phyloP scores from a whole-genome alignment of 1,140 invertebrate species.

The Drosophila malerkotliana region DNA sequence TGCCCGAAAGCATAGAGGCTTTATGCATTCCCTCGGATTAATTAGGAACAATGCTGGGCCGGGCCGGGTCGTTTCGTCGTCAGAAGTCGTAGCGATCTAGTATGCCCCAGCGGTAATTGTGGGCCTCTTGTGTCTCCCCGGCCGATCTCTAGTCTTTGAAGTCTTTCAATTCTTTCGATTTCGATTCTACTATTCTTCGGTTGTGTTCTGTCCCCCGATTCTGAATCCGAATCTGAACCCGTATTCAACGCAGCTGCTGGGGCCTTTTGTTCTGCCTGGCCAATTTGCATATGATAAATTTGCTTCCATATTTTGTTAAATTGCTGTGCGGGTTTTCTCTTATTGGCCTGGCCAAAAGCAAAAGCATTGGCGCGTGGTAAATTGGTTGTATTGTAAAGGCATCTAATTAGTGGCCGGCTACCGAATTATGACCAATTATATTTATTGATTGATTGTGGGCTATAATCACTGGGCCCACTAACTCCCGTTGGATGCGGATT shows the following conservation, averaged over 20 bases:
- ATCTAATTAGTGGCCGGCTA: conserved; percentile 74
- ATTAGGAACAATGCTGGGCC: conserved; percentile 45
- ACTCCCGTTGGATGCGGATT: conserved; percentile 40
- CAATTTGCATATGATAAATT: conserved; percentile 82
- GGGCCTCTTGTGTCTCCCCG: conserved; percentile 33
- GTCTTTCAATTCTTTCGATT: conserved; percentile 30
- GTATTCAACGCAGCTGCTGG: conserved; percentile 38
- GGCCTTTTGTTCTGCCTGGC: conserved; percentile 31
- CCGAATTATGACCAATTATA: conserved; percentile 78
- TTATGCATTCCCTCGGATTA: conserved; percentile 61
- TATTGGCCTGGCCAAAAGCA: conserved; percentile 47
- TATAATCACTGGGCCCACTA: conserved; percentile 41
- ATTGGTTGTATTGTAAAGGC: conserved; percentile 72
- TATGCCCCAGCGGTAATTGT: conserved; percentile 46
- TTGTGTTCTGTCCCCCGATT: conserved; percentile 2
- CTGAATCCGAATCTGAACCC: conserved; percentile 20
- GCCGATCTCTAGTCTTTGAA: not conserved
- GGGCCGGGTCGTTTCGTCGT: conserved; percentile 4
- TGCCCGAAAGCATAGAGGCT: conserved; percentile 54
- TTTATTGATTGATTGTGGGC: conserved; percentile 53
- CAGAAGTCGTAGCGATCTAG: conserved; percentile 38
- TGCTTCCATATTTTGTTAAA: conserved; percentile 71
- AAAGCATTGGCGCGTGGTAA: conserved; percentile 60
- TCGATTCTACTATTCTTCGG: not conserved
- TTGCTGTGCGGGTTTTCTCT: conserved; percentile 48